Conservation (phyloP, 2,113 vertebrate genomes). For the Prinia subflava region DNA sequence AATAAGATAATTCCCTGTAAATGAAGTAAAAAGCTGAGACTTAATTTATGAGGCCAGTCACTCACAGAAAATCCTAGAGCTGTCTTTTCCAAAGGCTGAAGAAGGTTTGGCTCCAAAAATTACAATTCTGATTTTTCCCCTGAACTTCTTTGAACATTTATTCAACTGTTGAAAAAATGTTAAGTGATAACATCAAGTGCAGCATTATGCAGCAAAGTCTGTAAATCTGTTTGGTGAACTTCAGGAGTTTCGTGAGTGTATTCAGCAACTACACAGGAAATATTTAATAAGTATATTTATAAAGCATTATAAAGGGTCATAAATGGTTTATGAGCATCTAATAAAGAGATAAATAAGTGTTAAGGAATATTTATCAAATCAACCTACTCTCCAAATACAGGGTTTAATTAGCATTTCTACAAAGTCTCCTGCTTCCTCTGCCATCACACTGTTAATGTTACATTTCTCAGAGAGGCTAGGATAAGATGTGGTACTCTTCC, state of each 20-base stretch:
- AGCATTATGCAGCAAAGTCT: not conserved
- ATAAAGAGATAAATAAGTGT: not conserved
- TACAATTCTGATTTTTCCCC: not conserved
- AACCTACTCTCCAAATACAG: not conserved
- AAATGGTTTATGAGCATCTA: not conserved
- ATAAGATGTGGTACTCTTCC: not conserved
- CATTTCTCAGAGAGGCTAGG: not conserved
- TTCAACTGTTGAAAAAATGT: not conserved
- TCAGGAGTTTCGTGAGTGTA: not conserved
- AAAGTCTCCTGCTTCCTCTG: not conserved
- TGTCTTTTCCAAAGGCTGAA: not conserved
- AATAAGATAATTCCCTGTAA: slow-evolving; percentile 25
- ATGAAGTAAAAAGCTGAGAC: slow-evolving; percentile 24
- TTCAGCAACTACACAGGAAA: not conserved
- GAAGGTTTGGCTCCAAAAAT: not conserved
- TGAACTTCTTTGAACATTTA: not conserved
- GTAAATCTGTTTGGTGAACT: not conserved
- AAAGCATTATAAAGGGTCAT: not conserved
- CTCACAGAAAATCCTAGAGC: slow-evolving; percentile 17
- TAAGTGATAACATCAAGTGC: not conserved
- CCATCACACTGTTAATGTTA: not conserved
- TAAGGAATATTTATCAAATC: slow-evolving; percentile 8
- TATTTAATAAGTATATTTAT: slow-evolving; percentile 9
- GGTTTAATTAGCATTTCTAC: slow-evolving; percentile 41
- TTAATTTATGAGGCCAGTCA: slow-evolving; percentile 39